Evolutionary conservation across 2,113 vertebrate species (phyloP).

Genomic region (Actenoides lindsayi): DNA sequence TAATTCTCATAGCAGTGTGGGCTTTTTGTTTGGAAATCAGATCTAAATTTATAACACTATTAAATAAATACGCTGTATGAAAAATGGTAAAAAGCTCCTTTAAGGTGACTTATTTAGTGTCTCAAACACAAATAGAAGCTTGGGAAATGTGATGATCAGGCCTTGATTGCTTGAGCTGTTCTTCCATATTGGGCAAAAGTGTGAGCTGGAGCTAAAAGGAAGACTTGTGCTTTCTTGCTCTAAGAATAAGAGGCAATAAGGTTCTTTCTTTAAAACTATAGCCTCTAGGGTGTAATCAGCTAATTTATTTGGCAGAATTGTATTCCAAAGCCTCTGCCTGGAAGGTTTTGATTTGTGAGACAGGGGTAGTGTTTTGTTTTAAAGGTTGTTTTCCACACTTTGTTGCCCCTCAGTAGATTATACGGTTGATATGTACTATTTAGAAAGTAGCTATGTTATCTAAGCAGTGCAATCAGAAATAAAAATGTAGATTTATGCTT

Average conservation of each 20-base stretch:
- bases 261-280: not conserved
- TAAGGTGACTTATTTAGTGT: not conserved
- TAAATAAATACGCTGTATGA: not conserved
- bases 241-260: not conserved
- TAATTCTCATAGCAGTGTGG: not conserved
- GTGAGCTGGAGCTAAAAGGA: not conserved
- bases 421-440: not conserved
- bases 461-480: not conserved
- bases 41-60: not conserved
- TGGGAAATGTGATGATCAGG: not conserved
- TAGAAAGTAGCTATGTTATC: not conserved
- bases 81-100: not conserved
- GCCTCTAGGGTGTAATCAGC: not conserved
- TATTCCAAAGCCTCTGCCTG: not conserved
- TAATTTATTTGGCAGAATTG: not conserved
- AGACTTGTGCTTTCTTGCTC: not conserved
- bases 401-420: not conserved
- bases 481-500: not conserved
- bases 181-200: not conserved
- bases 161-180: not conserved
- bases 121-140: fast-evolving
- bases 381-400: not conserved
- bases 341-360: not conserved
- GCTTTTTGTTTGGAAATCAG: not conserved
- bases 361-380: not conserved